Evolutionary conservation across 2,113 vertebrate species (phyloP).

Genomic region (Crotalus tigris): DNA sequence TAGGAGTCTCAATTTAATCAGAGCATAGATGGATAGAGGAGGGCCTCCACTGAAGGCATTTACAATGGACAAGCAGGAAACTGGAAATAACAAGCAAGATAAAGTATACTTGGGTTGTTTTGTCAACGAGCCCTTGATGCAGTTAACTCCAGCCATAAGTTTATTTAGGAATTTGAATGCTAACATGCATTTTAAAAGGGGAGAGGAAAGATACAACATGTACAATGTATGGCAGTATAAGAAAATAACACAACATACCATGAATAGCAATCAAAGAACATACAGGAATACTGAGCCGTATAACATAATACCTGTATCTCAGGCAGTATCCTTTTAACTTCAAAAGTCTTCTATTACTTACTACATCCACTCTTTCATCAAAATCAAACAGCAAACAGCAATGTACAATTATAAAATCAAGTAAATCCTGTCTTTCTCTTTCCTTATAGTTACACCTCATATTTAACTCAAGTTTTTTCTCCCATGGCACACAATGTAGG

Average conservation of each 20-base stretch:
- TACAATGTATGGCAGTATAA: neutral
- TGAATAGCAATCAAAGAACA: neutral
- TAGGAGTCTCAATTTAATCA: neutral
- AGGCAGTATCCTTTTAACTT: neutral
- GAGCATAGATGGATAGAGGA: neutral
- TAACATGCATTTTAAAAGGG: neutral
- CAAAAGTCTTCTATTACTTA: neutral
- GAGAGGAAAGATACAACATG: neutral
- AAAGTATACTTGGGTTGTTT: neutral
- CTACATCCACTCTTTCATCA: neutral
- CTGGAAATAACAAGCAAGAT: neutral
- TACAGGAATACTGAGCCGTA: neutral
- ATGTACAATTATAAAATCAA: neutral
- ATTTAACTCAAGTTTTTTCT: neutral
- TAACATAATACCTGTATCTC: neutral
- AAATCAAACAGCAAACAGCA: neutral
- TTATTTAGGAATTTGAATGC: neutral
- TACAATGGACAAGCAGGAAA: neutral
- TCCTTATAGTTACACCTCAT: neutral
- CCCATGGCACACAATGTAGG: neutral
- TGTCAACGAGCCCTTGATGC: neutral
- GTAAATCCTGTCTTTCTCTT: neutral
- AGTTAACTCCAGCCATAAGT: neutral
- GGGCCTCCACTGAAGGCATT: neutral
- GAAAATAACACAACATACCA: neutral